Base-by-base conservation (phyloP, 64 coral and sea anemone species). In the Hydrozoanthus tunicans region DNA sequence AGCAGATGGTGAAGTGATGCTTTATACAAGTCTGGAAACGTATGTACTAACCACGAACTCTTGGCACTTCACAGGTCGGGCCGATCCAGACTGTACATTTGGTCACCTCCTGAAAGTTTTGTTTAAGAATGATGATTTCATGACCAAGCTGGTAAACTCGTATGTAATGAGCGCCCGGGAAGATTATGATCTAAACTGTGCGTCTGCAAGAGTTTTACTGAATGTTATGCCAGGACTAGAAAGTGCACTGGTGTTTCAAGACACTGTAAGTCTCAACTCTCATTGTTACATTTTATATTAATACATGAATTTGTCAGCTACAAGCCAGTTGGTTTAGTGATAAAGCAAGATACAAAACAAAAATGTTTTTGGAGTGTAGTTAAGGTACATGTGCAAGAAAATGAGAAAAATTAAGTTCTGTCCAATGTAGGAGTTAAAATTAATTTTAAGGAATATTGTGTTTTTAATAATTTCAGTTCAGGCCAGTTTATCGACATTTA, bases 111-210 rank as follows among this genome's bases (percentile, higher is more conserved):
- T 98, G 0, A 98, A 98, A 81, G 79, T 85, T 0, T 83, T 98
- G 77, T 91, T 91, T 73, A 98, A 95, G 69, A 95, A 95, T 93
- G 94, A 95, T 72, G 92, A 98, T 6, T 98, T 98, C 61, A 93
- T 98, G 90, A 86, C 93, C 6, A 98, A 93, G 61, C 82, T 96
- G n/a, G 92, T 96, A 6, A 91, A 93, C 56, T 91, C 89, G 0
- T 96, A 96, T 27, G 93, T 98, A 4, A 93, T 95, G 91, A 96
- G 95, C 74, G 51, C 76, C 5, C 77, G 94, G 70, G 93, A 95
- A 43, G 89, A 98, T 70, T 98, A 93, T 91, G 89, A 93, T 80
- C 65, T 98, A 6, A 95, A 95, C 83, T 98, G 96, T 77, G 86
- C 73, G 65, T 94, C 96, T 20, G 82, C 91, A 17, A 85, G 96